A percentile compares a stretch with the other conserved stretches of the same genome.
Conservation (phyloP, 2,113 vertebrate genomes). For the Thomomys bottae region DNA sequence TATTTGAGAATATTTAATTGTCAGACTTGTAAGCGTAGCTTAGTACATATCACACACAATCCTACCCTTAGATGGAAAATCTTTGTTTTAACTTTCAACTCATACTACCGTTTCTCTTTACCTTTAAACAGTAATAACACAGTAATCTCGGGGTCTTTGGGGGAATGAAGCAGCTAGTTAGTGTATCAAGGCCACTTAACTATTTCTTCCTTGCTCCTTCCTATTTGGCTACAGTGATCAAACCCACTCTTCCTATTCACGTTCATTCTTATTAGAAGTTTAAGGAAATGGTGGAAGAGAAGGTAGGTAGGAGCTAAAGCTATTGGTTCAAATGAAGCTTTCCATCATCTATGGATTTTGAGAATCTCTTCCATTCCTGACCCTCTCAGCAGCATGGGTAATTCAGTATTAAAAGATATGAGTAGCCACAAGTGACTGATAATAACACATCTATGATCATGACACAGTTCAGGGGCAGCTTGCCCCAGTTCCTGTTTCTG, state of each 20-base stretch:
- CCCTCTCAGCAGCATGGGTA: constrained; percentile 27
- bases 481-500: constrained; percentile 32
- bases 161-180: background rate
- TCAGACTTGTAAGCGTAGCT: constrained; percentile 36
- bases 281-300: constrained; percentile 23
- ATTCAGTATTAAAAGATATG: constrained; percentile 30
- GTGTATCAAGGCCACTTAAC: background rate
- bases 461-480: constrained; percentile 31
- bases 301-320: constrained; percentile 57
- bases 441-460: background rate
- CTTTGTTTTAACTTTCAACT: background rate
- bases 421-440: background rate
- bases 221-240: background rate
- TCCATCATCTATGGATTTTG: constrained; percentile 61
- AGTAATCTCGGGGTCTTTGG: background rate
- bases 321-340: constrained; percentile 55
- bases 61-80: background rate
- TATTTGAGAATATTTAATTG: constrained; percentile 30
- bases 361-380: constrained; percentile 52
- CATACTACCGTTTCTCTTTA: constrained; percentile 38
- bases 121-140: background rate
- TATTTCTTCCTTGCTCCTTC: constrained; percentile 21
- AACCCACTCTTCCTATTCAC: background rate
- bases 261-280: constrained; percentile 28
- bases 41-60: background rate